Percentiles rank a stretch among this genome's conserved stretches.
Conservation (phyloP, 2,888 invertebrate genomes). For the Coremacera marginata region DNA sequence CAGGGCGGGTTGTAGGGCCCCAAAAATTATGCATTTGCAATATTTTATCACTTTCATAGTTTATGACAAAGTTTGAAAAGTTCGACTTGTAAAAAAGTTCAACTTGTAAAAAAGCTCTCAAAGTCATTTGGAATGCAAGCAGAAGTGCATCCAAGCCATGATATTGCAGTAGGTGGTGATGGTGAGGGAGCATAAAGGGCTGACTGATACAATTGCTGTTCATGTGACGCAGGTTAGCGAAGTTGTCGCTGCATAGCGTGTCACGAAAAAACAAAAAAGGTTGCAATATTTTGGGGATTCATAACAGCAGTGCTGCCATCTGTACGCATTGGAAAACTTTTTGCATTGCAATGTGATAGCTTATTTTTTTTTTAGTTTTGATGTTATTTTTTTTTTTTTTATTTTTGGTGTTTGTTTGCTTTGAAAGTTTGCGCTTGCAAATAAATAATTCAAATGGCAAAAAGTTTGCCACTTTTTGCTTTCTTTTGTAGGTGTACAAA, state of each 20-base stretch:
- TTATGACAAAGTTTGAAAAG: conserved; percentile 42
- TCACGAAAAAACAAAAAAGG: not conserved
- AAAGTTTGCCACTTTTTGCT: conserved; percentile 5
- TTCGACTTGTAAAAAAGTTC: conserved; percentile 40
- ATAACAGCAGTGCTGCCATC: conserved; percentile 28
- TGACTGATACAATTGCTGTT: not conserved
- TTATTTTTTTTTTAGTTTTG: too few relatives aligned
- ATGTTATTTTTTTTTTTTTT: not conserved
- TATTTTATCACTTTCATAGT: conserved; percentile 35
- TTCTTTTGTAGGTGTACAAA: not conserved
- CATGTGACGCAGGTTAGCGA: not conserved
- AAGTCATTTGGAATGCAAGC: conserved; percentile 35
- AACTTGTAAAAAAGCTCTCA: conserved; percentile 36
- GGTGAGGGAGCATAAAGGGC: not conserved
- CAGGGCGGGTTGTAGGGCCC: not conserved
- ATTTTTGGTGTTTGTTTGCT: not conserved
- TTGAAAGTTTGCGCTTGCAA: not conserved
- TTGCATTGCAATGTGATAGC: conserved; percentile 14
- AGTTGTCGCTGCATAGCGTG: not conserved
- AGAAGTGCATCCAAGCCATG: conserved; percentile 15
- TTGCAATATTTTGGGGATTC: conserved; percentile 29
- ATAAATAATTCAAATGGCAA: conserved; percentile 24
- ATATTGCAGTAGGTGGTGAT: not conserved
- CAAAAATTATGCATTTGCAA: conserved; percentile 24
- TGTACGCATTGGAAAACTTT: conserved; percentile 15